Percentiles rank a stretch among this genome's conserved stretches.
phyloP scores from a whole-genome alignment of 2,888 invertebrate genomes.

The Tuberolachnus salignus region DNA sequence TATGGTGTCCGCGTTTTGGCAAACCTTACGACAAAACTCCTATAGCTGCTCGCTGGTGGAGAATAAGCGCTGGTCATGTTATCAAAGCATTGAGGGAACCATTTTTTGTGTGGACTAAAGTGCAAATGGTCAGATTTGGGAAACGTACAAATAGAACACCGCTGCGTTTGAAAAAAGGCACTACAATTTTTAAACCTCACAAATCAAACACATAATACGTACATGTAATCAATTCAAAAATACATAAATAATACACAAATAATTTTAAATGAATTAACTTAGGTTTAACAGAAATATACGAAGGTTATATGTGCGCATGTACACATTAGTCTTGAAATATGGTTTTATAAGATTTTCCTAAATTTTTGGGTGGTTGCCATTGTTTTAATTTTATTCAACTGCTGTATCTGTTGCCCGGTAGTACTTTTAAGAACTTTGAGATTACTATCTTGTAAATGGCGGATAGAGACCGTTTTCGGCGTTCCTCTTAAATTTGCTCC shows the following conservation, averaged over 20 bases:
- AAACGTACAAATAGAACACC: slow-evolving; percentile 23
- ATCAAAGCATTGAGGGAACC: slow-evolving; percentile 39
- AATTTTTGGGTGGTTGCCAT: slow-evolving; percentile 53
- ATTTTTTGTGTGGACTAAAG: slow-evolving; percentile 31
- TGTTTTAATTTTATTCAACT: slow-evolving; percentile 51
- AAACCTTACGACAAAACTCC: slow-evolving; percentile 34
- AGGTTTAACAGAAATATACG: not conserved
- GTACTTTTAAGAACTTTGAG: slow-evolving; percentile 23
- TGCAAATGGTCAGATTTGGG: slow-evolving; percentile 52
- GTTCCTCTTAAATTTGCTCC: not conserved
- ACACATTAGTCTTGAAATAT: slow-evolving; percentile 22
- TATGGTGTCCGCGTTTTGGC: slow-evolving; percentile 25
- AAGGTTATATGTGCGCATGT: not conserved
- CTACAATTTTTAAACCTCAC: slow-evolving; percentile 21
- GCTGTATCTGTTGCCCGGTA: slow-evolving; percentile 21
- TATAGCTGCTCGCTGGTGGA: slow-evolving; percentile 29
- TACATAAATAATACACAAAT: slow-evolving; percentile 9
- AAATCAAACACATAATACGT: slow-evolving; percentile 35
- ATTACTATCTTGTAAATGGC: slow-evolving; percentile 41
- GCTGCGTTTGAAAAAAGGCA: slow-evolving; percentile 31
- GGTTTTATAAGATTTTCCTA: slow-evolving; percentile 46
- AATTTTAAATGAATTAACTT: slow-evolving; percentile 16
- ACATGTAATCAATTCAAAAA: slow-evolving; percentile 34
- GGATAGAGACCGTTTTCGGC: slow-evolving; percentile 50
- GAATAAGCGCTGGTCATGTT: slow-evolving; percentile 12